Evolutionary conservation across 2,888 invertebrate species (phyloP), one percentile per base, ranked within the genome.

Genomic region (Caenorhabditis panamensis): DNA sequence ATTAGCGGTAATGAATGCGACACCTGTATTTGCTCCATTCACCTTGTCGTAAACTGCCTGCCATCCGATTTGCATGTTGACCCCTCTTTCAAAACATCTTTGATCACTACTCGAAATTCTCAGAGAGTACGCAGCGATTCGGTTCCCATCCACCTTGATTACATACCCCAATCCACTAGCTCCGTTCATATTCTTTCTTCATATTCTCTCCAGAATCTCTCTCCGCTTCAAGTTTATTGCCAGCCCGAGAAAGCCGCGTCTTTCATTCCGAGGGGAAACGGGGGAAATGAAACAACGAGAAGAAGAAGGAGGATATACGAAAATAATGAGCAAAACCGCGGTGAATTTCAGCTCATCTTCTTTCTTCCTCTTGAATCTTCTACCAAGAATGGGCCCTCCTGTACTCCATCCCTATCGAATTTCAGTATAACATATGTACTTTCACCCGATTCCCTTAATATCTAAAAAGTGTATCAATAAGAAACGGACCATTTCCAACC

Each of bases 271-370:
- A n/a, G n/a, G n/a, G n/a, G n/a, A n/a, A n/a, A n/a, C n/a, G n/a
- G n/a, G n/a, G n/a, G n/a, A n/a, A n/a, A n/a, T n/a, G n/a, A n/a
- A n/a, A n/a, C n/a, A n/a, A n/a, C n/a, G n/a, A 41, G 13, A 41
- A 41, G 8, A 41, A 13, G 9, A 41, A 6, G 31, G 9, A 41
- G 13, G 36, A 44, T 44, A 56, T 51, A 51, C 47, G 20, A 63
- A 28, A 54, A 26, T 66, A 54, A 54, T 66, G 64, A 54, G 64
- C 41, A 66, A 54, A 49, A 41, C 31, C 37, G 22, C 22, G 47
- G 44, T 26, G 54, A 56, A 56, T 56, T 56, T 36, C 47, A 2
- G 47, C 36, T 5, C 13, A 56, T 2, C 36, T 56, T 36, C 31
- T 36, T 31, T n/a, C 36, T 11, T n/a, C n/a, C n/a, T n/a, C n/a